A percentile compares a stretch with the other conserved stretches of the same genome.
These are phyloP conservation scores for Trisateles emortualis DNA, from an alignment of 2,888 invertebrate species.

Conservation along the genomic window DNA sequence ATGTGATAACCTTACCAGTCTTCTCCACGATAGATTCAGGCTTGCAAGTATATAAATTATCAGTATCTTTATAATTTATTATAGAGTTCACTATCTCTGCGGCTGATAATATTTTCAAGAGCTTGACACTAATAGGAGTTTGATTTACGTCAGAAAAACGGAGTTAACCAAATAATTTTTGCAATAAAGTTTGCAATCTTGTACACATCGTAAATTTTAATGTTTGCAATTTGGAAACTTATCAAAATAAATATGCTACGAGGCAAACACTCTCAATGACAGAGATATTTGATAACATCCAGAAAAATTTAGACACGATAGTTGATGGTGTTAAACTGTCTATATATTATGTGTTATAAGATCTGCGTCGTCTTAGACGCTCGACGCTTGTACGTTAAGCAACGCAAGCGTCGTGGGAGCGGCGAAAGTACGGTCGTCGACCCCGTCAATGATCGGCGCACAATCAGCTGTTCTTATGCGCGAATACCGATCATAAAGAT, in stretches of 20 bases:
- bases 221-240: constrained; percentile 29
- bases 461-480: constrained; percentile 82
- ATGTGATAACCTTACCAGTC: constrained; percentile 82
- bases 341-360: constrained; percentile 32
- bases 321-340: constrained; percentile 37
- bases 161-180: constrained; percentile 7
- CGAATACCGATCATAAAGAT: constrained; percentile 59
- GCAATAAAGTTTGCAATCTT: constrained; percentile 12
- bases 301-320: constrained; percentile 6
- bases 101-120: background rate
- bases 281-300: constrained; percentile 7
- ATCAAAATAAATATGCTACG: constrained; percentile 19
- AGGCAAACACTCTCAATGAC: constrained; percentile 21
- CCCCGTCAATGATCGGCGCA: constrained; percentile 70
- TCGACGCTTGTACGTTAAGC: constrained; percentile 67
- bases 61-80: constrained; percentile 3
- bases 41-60: constrained; percentile 65
- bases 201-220: constrained; percentile 14
- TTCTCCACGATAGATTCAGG: constrained; percentile 88
- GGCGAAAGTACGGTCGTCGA: constrained; percentile 84
- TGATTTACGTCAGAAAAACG: constrained; percentile 3
- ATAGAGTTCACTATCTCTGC: background rate
- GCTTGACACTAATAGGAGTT: constrained; percentile 1
- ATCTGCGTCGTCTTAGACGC: constrained; percentile 63
- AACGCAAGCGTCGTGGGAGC: constrained; percentile 77